Evolutionary conservation across 2,888 invertebrate genomes (phyloP), one percentile per base, ranked within the genome.

Genomic region (Ormyrus labotus): DNA sequence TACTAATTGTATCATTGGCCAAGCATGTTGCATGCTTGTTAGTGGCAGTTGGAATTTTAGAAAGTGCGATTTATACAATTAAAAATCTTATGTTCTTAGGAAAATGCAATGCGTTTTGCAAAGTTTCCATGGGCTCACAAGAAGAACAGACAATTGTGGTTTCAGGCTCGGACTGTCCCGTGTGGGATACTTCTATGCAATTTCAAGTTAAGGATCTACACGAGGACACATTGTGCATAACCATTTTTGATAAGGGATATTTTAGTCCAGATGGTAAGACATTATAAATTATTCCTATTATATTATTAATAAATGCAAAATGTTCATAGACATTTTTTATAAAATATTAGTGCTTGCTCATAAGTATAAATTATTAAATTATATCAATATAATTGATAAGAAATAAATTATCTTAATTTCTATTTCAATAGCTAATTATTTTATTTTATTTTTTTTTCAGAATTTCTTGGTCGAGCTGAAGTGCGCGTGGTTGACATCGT

Each of bases 171-270:
- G 89, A 91, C 76, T 91, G 90, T 82, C 93, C 95, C 10, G 91
- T 94, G 81, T 96, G 95, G 95, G 95, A 95, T 88, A 92, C 93
- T 74, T 94, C 94, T 68, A 95, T 95, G 95, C 95, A 95, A 90
- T 96, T 96, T 88, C 93, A 94, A 82, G 92, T 96, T 68, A 93
- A 94, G 86, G 94, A 95, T 88, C 88, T 95, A 5, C 89, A 93
- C 65, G 93, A 94, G 86, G 95, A 95, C 87, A 93, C 94, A 45
- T 91, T 96, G 10, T 94, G 93, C 84, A 93, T 96, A 83, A 93
- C 94, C 9, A 95, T 95, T 48, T 94, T 93, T 85, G 95, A 95
- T 87, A 93, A 94, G 87, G 95, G 95, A 85, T 92, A 94, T 74
- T 96, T 94, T 88, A 93, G 94, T 80, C 95, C 95, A 10, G 95